A percentile compares a stretch with the other conserved stretches of the same genome.
Conservation (phyloP, 2,113 vertebrate genomes). For the Chlamydotis undulata region DNA sequence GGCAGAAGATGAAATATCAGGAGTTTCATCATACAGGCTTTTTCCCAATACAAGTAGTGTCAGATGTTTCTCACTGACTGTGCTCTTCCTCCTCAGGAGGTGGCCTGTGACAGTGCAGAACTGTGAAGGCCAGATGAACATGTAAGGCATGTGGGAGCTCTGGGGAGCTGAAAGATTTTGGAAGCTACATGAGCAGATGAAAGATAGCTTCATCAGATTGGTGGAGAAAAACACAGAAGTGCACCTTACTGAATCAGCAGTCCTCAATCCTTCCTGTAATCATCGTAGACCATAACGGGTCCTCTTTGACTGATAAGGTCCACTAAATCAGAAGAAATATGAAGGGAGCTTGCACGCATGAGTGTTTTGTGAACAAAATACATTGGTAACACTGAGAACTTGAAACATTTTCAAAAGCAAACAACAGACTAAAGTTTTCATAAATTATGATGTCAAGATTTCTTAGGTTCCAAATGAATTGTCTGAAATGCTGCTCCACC, state of each 20-base stretch:
- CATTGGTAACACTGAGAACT: background rate
- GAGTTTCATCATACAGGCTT: background rate
- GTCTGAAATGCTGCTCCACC: background rate
- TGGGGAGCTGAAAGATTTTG: background rate
- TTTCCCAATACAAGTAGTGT: background rate
- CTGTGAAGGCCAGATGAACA: background rate
- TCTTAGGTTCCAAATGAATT: background rate
- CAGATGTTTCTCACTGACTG: background rate
- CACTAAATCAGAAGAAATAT: background rate
- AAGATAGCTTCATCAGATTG: background rate
- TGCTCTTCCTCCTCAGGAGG: background rate
- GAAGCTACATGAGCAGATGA: background rate
- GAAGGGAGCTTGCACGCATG: background rate
- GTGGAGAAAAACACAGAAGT: background rate
- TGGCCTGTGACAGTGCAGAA: background rate
- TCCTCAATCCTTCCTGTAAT: background rate
- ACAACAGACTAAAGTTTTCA: background rate
- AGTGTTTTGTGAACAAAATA: background rate
- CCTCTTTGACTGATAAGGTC: background rate
- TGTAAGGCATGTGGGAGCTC: background rate
- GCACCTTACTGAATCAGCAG: background rate
- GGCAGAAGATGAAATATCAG: background rate
- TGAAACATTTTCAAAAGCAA: background rate
- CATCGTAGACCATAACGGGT: fast-evolving
- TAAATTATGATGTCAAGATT: background rate